A percentile compares a stretch with the other conserved stretches of the same genome.
Evolutionary conservation across 2,113 vertebrate species (phyloP).

Genomic region (Chlorocebus sabaeus): DNA sequence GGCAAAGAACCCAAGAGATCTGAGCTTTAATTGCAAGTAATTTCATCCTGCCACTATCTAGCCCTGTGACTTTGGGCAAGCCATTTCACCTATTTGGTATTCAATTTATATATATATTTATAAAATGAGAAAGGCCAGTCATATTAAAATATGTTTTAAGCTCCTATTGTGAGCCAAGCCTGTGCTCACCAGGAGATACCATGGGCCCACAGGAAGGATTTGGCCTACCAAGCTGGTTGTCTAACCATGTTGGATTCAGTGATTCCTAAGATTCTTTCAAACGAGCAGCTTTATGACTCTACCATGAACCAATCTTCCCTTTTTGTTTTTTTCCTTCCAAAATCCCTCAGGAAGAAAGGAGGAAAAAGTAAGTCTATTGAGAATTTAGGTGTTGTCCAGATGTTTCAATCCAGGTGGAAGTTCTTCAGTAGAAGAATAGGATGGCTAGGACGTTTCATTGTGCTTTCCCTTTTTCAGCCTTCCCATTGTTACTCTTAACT

Average conservation of each 20-base stretch:
- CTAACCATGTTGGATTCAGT: neutral
- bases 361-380: neutral
- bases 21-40: neutral
- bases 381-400: neutral
- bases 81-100: neutral
- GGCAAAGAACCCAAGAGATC: neutral
- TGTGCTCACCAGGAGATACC: neutral
- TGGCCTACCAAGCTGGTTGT: neutral
- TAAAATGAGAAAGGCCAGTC: neutral
- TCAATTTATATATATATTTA: neutral
- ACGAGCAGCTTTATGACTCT: neutral
- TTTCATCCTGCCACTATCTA: neutral
- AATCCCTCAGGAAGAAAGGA: neutral
- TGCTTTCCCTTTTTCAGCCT: neutral
- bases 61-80: neutral
- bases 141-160: neutral
- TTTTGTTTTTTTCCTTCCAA: neutral
- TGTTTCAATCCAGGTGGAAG: neutral
- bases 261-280: slow-evolving; percentile 10
- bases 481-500: neutral
- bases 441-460: neutral
- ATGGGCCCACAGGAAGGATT: neutral
- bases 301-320: neutral
- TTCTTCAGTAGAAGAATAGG: neutral
- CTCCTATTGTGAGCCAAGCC: neutral